Base-by-base conservation (phyloP, 2,888 invertebrate genomes). In the Melangyna quadrimaculata region DNA sequence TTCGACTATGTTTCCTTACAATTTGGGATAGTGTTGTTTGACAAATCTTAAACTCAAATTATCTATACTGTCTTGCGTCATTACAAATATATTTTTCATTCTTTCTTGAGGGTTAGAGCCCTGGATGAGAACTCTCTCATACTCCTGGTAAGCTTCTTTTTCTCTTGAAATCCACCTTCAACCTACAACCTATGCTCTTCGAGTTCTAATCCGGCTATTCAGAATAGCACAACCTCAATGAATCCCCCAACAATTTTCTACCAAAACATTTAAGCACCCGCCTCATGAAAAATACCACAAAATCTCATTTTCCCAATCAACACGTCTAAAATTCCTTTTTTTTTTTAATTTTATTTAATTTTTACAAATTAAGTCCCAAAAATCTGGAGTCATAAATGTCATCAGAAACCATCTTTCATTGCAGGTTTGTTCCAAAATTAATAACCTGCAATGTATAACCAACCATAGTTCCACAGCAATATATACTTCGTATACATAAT, bases 361-460 rank as follows among this genome's bases (percentile, higher is more conserved):
- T n/a, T n/a, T 4, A 55, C n/a, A 63, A n/a, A 27, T 43, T 17
- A 43, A 63, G 17, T 63, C 45, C 37, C 65, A 29, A 45, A n/a
- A 65, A 65, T 65, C 65, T 45, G 19, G 22, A 45, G 17, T 29
- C 63, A 63, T 63, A 65, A 45, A 65, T 45, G 65, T 65, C 65
- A 65, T 45, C 29, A n/a, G 14, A 19, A 45, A 32, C 19, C 65
- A 65, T 65, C 63, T 27, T 43, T 63, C 40, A 40, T 79, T 37
- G 59, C 59, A 59, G 59, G 59, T 27, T 48, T 45, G 9, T 51
- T n/a, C 14, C 7, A 43, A 40, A 43, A 80, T 80, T 77, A 80
- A 86, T 77, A 80, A 63, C 77, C 79, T 45, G 55, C 75, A 77
- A 80, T 86, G 69, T 73, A 86, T 86, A 57, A 9, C 75, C n/a